Percentiles rank a stretch among this genome's conserved stretches.
Conservation (phyloP, 2,113 vertebrate genomes). For the Phoxinus phoxinus region DNA sequence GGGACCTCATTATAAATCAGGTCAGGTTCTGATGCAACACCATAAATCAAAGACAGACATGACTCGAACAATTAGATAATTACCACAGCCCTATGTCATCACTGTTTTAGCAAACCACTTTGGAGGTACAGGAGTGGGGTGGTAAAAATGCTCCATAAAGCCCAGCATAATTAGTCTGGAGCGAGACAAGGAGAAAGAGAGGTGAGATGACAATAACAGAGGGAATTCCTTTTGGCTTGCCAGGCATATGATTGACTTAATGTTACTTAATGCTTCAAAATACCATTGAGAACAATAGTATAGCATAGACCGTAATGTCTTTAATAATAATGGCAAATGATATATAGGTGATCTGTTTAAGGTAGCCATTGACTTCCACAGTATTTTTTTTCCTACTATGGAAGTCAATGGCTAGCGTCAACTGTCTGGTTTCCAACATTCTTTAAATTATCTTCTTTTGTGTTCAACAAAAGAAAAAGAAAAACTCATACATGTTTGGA, state of each 20-base stretch:
- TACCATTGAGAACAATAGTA: conserved; percentile 12
- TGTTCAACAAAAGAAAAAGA: too few relatives aligned
- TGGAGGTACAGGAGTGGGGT: conserved; percentile 51
- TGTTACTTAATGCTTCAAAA: conserved; percentile 17
- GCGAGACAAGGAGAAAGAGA: conserved; percentile 47
- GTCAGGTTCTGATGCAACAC: conserved; percentile 78
- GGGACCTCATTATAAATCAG: conserved; percentile 82
- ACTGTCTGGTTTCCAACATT: too few relatives aligned
- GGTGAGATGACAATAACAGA: conserved; percentile 46
- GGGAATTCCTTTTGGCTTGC: conserved; percentile 3
- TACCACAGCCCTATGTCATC: conserved; percentile 75
- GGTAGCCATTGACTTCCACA: too few relatives aligned
- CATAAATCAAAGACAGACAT: conserved; percentile 80
- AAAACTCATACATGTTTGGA: too few relatives aligned
- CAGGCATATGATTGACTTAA: neutral
- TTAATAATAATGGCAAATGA: neutral
- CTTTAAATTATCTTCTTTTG: too few relatives aligned
- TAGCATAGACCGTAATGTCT: neutral
- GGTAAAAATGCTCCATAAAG: conserved; percentile 59
- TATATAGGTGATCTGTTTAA: too few relatives aligned
- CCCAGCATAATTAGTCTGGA: conserved; percentile 56
- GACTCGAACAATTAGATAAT: conserved; percentile 83
- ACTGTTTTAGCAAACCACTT: conserved; percentile 61
- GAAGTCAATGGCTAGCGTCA: too few relatives aligned
- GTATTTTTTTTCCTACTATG: too few relatives aligned